Base-by-base conservation (phyloP, 53 echinoderm and acorn worm species). In the Echinarachnius parma region DNA sequence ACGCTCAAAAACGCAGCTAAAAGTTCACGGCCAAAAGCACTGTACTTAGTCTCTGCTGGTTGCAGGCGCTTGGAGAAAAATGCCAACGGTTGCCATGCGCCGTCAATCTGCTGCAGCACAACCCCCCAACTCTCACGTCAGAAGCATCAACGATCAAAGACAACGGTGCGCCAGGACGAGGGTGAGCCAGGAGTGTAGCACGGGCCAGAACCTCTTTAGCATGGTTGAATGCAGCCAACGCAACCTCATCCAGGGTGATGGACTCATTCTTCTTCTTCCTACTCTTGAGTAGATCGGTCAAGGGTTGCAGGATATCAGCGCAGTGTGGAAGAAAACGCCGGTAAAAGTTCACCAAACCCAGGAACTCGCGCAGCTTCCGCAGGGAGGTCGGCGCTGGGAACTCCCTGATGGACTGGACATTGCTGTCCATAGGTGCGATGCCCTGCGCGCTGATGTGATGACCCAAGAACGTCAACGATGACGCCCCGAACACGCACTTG, bases 71-170 rank as follows among this genome's bases (percentile, higher is more conserved):
- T 68, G 14, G 60, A 80, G 16, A 52, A 80, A 35, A 77, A 80
- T n/a, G 80, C 80, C 49, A 81, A 71, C 30, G 81, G 81, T 47
- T 81, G 69, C 72, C 69, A 80, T 2, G 31, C 27, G 33, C 50
- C 35, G 34, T 33, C 48, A 1, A 16, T 30, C 19, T 60, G 80
- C 67, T 83, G 83, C 9, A 77, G 83, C 21, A 83, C 33, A 5
- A 83, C 77, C 32, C 75, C 9, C 82, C 82, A 11, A 82, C 82
- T 4, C 76, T 65, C n/a, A 28, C 27, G 55, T 82, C 50, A 21
- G 86, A 85, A 13, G 86, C 86, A 63, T 85, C 86, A 27, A 66
- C 61, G 19, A 35, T 58, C 11, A 85, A 8, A 59, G 74, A 58
- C 53, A 82, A 28, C 10, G 65, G 83, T 10, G 55, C 39, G 21